Evolutionary conservation across 2,113 vertebrate species (phyloP).

Genomic region (Eidolon helvum): DNA sequence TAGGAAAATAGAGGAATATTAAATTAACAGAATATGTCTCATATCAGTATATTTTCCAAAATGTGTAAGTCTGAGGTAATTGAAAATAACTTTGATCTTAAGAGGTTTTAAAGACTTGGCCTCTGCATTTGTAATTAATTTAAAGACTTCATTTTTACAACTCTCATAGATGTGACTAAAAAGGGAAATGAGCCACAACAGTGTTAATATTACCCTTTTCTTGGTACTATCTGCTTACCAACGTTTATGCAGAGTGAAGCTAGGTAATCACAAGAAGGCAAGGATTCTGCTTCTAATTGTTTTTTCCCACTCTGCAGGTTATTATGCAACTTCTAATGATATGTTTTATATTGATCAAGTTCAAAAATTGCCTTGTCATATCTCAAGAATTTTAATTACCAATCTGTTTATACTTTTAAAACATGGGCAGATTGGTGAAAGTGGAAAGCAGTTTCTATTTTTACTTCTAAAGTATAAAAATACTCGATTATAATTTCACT

Average conservation of each 20-base stretch:
- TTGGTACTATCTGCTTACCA: neutral
- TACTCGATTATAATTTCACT: neutral
- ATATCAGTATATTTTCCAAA: constrained; percentile 55
- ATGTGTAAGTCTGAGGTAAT: constrained; percentile 33
- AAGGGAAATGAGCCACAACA: constrained; percentile 68
- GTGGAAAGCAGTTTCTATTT: neutral
- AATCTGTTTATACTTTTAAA: neutral
- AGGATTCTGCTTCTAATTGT: neutral
- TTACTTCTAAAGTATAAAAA: constrained; percentile 13
- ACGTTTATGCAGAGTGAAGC: neutral
- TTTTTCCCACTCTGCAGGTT: neutral
- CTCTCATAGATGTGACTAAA: constrained; percentile 59
- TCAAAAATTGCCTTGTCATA: neutral
- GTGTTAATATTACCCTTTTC: constrained; percentile 47
- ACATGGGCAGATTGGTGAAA: neutral
- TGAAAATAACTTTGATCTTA: constrained; percentile 59
- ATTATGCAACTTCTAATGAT: neutral
- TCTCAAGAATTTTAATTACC: neutral
- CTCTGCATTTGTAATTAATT: constrained; percentile 56
- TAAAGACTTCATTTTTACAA: constrained; percentile 24
- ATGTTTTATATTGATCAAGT: neutral
- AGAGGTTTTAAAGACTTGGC: constrained; percentile 53
- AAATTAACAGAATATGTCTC: constrained; percentile 56
- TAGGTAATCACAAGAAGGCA: neutral
- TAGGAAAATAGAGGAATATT: constrained; percentile 54